Base-by-base conservation (phyloP, 2,113 vertebrate genomes). In the Hemibagrus wyckioides region DNA sequence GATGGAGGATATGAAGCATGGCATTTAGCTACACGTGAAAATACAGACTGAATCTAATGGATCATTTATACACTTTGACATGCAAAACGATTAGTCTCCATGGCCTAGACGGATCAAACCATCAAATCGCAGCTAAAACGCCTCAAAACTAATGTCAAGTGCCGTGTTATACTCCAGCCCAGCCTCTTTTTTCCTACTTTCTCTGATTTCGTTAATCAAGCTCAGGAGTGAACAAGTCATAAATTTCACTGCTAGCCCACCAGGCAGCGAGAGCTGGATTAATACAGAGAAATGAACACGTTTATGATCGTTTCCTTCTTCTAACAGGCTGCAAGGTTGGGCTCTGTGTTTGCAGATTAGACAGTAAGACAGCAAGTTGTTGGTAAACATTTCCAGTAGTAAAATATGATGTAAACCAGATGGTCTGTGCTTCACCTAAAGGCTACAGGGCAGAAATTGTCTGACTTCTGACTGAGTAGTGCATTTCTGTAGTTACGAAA, bases 61-160 rank as follows among this genome's bases (percentile, higher is more conserved):
- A 87, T 87, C 86, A 83, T 87, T 83, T 87, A 54, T 73, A 87
- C 69, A 83, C 86, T 77, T 54, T 87, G 86, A 76, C 86, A 87
- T 76, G 86, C 71, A 76, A 36, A 87, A 54, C 23, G 71, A 82
- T 87, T 77, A 86, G 52, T 63, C 56, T 52, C 67, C 41, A 11
- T 28, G 54, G 77, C 77, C 25, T 28, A 28, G 10, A 48, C 10
- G 52, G 67, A 82, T 81, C 50, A 75, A 75, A 87, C 52, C 52
- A n/a, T 48, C 44, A 48, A 48, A 36, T 82, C 65, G 13, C 39
- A n/a, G 63, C 61, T 80, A 52, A 56, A 86, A 41, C 3, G n/a
- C 7, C 9, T 57, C 19, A 39, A 19, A 36, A 80, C 54, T 36
- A 69, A 36, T 39, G 79, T 81, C 54, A 86, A 88, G 52, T 84